Base-by-base conservation (phyloP, 2,113 vertebrate species). In the Thunnus maccoyii region DNA sequence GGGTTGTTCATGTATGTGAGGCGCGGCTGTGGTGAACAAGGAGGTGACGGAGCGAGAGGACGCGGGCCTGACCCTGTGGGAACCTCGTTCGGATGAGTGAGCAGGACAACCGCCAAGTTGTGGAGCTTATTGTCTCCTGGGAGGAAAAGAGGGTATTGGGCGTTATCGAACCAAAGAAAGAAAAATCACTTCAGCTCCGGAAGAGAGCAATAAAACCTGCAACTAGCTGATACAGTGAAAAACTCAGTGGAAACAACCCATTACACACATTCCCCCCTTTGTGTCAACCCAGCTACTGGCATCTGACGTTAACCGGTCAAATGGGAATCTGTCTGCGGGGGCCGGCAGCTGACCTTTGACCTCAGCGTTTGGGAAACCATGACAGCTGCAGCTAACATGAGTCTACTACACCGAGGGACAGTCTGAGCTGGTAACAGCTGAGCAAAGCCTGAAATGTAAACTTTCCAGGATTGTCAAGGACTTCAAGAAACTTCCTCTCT, bases 381-480 rank as follows among this genome's bases (percentile, higher is more conserved):
- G 91, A 88, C 91, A 94, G 89, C 91, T 91, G 91, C 73, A 15
- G 60, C 72, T 56, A 81, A 65, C 68, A 30, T 47, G 74, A 86
- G 63, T 54, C 63, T 14, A 16, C 56, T 7, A 77, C 78, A 68
- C 51, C 16, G 5, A 74, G 74, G 72, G 86, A 84, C 44, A 1
- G 73, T 48, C 82, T 46, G 68, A 71, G 76, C 41, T 4, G 51
- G 78, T 8, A 79, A 76, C 93, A 93, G 93, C 93, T 94, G 93
- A 93, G 91, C 84, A 92, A 92, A 92, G 91, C 84, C 68, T 72
- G 36, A 67, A 88, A 89, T 84, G 84, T 84, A 89, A 85, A 90
- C 86, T 44, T 74, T 66, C n/a, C 46, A 17, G 15, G 78, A 62
- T 20, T 54, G 68, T 67, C 69, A 18, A 18, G 64, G 54, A 71